Evolutionary conservation across 2,888 invertebrate genomes (phyloP).

Genomic region (Philereme transversata): DNA sequence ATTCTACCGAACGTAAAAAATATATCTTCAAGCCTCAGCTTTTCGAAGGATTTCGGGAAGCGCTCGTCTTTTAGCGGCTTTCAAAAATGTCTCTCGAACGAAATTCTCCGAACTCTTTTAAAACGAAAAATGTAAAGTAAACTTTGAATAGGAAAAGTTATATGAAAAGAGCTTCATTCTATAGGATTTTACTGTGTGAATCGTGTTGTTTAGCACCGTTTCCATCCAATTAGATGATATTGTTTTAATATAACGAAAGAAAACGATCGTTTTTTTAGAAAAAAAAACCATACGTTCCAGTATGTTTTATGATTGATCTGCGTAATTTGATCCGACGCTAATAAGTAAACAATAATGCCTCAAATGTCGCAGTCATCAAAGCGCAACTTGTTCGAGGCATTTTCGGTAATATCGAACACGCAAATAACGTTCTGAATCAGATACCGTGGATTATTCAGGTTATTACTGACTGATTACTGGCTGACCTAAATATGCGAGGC

Average conservation of each 20-base stretch:
- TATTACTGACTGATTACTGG: conserved; percentile 65
- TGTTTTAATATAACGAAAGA: too few relatives aligned
- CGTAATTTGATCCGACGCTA: too few relatives aligned
- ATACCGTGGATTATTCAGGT: conserved; percentile 61
- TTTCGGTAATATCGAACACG: conserved; percentile 45
- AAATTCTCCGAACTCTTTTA: conserved; percentile 34
- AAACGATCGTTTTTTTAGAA: too few relatives aligned
- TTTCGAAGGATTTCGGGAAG: conserved; percentile 39
- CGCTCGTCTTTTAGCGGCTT: conserved; percentile 34
- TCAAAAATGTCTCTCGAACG: conserved; percentile 34
- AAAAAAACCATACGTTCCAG: too few relatives aligned
- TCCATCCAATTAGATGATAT: too few relatives aligned
- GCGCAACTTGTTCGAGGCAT: conserved; percentile 18
- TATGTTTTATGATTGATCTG: too few relatives aligned
- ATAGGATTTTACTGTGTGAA: conserved; percentile 24
- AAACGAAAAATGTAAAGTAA: conserved; percentile 30
- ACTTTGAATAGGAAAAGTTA: conserved; percentile 22
- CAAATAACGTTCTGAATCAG: conserved; percentile 50
- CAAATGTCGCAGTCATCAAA: conserved; percentile 25
- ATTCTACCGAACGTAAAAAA: conserved; percentile 43
- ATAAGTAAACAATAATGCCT: background rate
- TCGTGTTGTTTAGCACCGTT: background rate
- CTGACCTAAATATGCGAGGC: conserved; percentile 60
- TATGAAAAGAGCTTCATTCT: conserved; percentile 21
- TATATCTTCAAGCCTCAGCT: conserved; percentile 40